Percentiles rank a stretch among this genome's conserved stretches.
Evolutionary conservation across 2,797 vertebrate genomes (phyloP).

Genomic region (Dendrocincla fuliginosa): DNA sequence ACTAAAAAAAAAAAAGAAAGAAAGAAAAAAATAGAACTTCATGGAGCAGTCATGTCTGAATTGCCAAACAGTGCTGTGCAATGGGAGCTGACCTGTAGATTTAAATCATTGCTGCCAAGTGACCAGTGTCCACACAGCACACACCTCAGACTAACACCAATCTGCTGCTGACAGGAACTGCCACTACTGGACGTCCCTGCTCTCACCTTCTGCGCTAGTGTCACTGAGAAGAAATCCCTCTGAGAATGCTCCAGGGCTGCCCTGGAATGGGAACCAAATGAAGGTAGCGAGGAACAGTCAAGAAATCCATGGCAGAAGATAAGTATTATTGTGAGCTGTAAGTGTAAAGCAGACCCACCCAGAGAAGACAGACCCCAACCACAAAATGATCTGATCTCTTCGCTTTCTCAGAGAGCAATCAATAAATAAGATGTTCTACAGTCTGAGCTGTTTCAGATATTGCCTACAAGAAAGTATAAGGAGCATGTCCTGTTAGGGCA

Average conservation of each 20-base stretch:
- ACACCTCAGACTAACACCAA: fast-evolving
- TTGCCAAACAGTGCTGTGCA: neutral
- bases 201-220: neutral
- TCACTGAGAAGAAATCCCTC: neutral
- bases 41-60: fast-evolving
- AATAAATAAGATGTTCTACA: neutral
- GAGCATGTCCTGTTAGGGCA: neutral
- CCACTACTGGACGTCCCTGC: neutral
- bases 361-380: neutral
- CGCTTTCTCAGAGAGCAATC: neutral
- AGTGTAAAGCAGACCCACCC: fast-evolving
- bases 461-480: neutral
- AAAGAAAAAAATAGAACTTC: neutral
- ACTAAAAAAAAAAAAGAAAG: neutral
- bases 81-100: neutral
- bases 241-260: neutral
- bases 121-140: neutral
- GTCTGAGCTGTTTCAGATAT: neutral
- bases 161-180: neutral
- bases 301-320: neutral
- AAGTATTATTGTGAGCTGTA: neutral
- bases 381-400: neutral
- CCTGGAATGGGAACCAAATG: fast-evolving
- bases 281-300: neutral
- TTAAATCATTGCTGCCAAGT: neutral